These are phyloP conservation scores for Galeruca laticollis DNA, from an alignment of 2,888 invertebrate species.

Conservation along the genomic window DNA sequence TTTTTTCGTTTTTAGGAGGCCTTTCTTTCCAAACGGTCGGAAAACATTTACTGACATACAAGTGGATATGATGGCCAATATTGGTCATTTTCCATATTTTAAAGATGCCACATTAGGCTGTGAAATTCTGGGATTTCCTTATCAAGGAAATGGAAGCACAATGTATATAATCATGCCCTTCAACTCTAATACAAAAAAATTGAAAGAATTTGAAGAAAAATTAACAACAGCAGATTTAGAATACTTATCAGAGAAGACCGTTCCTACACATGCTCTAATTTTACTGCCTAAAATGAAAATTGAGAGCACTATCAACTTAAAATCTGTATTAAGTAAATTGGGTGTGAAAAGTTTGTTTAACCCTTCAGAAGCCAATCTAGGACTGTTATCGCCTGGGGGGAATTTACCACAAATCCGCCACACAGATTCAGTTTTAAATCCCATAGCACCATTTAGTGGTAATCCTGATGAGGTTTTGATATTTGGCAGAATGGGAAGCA, in stretches of 20 bases:
- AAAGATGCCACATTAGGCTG: conserved; percentile 69
- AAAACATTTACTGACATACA: conserved; percentile 63
- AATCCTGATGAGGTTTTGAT: conserved; percentile 48
- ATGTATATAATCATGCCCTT: conserved; percentile 78
- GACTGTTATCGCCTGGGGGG: conserved; percentile 71
- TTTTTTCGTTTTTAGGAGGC: conserved; percentile 38
- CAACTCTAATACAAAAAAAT: conserved; percentile 65
- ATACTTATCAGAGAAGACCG: conserved; percentile 67
- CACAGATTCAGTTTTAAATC: conserved; percentile 28
- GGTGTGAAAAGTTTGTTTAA: conserved; percentile 76
- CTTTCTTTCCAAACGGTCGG: conserved; percentile 70
- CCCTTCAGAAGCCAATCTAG: conserved; percentile 74
- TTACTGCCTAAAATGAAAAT: conserved; percentile 81
- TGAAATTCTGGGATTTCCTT: conserved; percentile 78
- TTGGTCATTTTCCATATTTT: conserved; percentile 72
- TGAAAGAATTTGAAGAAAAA: conserved; percentile 68
- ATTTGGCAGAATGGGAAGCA: conserved; percentile 51
- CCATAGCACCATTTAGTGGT: conserved; percentile 17
- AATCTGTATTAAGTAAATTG: conserved; percentile 69
- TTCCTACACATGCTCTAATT: conserved; percentile 69
- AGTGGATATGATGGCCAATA: conserved; percentile 78
- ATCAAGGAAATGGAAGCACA: conserved; percentile 74
- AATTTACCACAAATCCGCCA: background rate
- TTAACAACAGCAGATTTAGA: conserved; percentile 69
- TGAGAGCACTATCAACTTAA: conserved; percentile 71